phyloP scores from a whole-genome alignment of 37 sponge, comb jelly and placozoan species.

The Cladorhizidae sp. region DNA sequence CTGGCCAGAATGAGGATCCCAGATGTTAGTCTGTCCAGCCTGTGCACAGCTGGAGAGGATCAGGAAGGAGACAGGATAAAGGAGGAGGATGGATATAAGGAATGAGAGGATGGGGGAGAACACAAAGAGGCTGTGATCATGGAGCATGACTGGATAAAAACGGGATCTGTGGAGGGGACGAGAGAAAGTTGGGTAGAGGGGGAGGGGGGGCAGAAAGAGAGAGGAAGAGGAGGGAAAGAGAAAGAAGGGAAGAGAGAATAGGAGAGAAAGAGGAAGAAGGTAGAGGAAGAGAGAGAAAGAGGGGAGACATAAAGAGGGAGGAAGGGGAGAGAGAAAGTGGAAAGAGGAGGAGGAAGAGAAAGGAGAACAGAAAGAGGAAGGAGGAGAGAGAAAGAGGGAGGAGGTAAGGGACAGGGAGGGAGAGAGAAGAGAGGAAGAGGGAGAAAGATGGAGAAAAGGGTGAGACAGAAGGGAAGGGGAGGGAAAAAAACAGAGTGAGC shows the following conservation, averaged over 20 bases:
- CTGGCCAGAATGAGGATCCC: conserved; percentile 88
- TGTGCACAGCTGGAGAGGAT: conserved; percentile 70
- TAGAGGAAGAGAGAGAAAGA: neutral
- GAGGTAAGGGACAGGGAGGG: neutral
- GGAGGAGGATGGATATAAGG: no score
- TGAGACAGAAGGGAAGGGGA: neutral
- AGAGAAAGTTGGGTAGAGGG: no score
- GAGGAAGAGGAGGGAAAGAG: no score
- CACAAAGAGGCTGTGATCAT: neutral
- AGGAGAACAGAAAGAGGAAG: neutral
- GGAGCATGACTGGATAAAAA: no score
- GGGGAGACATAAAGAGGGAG: neutral
- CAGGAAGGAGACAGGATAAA: no score
- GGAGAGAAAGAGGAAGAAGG: neutral
- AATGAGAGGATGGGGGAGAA: neutral
- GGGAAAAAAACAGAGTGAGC: no score
- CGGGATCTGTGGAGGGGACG: no score
- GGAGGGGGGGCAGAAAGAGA: no score
- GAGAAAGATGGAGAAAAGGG: neutral
- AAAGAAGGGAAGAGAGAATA: no score
- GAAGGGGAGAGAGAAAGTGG: neutral
- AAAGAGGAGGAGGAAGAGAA: neutral
- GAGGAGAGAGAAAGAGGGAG: no score
- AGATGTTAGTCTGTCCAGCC: conserved; percentile 90
- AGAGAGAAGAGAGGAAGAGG: neutral